Base-by-base conservation (phyloP, 1,140 invertebrate species). In the Solen grandis region DNA sequence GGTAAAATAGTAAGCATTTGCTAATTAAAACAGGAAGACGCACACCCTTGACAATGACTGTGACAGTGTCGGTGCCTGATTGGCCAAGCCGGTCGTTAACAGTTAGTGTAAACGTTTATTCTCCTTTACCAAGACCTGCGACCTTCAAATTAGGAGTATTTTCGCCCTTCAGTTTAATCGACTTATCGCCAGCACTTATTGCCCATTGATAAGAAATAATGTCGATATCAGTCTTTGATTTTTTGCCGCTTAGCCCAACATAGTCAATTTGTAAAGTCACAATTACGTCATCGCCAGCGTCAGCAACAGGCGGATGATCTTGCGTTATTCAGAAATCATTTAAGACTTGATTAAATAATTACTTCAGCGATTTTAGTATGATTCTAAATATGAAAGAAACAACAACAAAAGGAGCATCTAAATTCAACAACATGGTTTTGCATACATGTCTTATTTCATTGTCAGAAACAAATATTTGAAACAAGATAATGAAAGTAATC, bases 291-390 rank as follows among this genome's bases (percentile, higher is more conserved):
- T 41, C 36, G 2, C 72, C 72, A 25, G 72, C 72, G 50, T 75
- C 35, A n/a, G 73, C 57, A 5, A 14, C 27, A 0, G 73, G 73
- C 13, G 75, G 75, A 14, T 59, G 4, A 69, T 78, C 75, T 78
- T 78, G 65, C 5, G 59, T 62, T 76, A n/a, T 8, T 10, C n/a
- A n/a, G n/a, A n/a, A n/a, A n/a, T n/a, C n/a, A n/a, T n/a, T n/a
- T n/a, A n/a, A n/a, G n/a, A n/a, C n/a, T n/a, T n/a, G n/a, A n/a
- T n/a, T n/a, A n/a, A n/a, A n/a, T n/a, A n/a, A n/a, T n/a, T n/a
- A n/a, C n/a, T n/a, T n/a, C n/a, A n/a, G n/a, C n/a, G n/a, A n/a
- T n/a, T n/a, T n/a, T n/a, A n/a, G n/a, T n/a, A n/a, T n/a, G n/a
- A n/a, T n/a, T n/a, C n/a, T n/a, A n/a, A n/a, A n/a, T n/a, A n/a